A percentile compares a stretch with the other conserved stretches of the same genome.
These are phyloP conservation scores for Laspeyria flexula DNA, from an alignment of 2,888 invertebrate genomes.

Conservation along the genomic window DNA sequence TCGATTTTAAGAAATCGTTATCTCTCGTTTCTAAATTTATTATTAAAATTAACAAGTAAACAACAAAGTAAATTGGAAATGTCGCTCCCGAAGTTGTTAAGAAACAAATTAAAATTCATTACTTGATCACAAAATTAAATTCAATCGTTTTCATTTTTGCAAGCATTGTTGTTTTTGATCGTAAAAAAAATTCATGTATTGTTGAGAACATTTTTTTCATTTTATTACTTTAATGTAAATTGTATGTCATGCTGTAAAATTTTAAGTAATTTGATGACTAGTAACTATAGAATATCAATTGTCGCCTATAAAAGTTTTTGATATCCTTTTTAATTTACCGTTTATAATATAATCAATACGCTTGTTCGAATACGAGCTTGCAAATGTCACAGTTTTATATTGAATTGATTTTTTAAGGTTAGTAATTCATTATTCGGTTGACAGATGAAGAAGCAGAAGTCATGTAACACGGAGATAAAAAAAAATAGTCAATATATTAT, in stretches of 20 bases:
- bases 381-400: too few relatives aligned
- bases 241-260: not conserved
- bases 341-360: too few relatives aligned
- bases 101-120: conserved; percentile 5
- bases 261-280: not conserved
- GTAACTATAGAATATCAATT: too few relatives aligned
- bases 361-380: too few relatives aligned
- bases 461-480: too few relatives aligned
- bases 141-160: conserved; percentile 8
- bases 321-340: too few relatives aligned
- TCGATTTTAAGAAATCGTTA: not conserved
- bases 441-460: too few relatives aligned
- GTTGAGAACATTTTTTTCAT: not conserved
- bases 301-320: too few relatives aligned
- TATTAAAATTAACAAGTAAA: conserved; percentile 7
- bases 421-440: too few relatives aligned
- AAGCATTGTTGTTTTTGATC: conserved; percentile 1
- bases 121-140: conserved; percentile 10
- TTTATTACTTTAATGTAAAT: not conserved
- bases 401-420: too few relatives aligned
- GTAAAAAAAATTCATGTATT: not conserved
- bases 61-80: conserved; percentile 4
- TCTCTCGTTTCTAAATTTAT: not conserved
- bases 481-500: too few relatives aligned
- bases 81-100: not conserved